A percentile compares a stretch with the other conserved stretches of the same genome.
phyloP scores from a whole-genome alignment of 2,113 vertebrate species.

The Acanthisitta chloris region DNA sequence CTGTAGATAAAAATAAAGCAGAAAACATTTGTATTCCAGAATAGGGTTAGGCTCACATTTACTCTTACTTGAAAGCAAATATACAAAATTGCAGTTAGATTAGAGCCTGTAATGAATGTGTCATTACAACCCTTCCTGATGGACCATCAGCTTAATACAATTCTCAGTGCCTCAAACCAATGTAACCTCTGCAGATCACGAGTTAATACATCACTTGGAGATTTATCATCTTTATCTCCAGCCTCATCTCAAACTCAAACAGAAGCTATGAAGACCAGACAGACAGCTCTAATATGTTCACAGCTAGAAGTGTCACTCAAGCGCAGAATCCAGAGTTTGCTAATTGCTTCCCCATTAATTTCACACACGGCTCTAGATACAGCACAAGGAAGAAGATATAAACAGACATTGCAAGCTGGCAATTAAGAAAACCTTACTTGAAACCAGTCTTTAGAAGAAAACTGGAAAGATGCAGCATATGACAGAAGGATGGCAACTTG shows the following conservation, averaged over 20 bases:
- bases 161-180: not conserved
- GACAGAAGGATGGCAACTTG: not conserved
- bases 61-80: not conserved
- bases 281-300: not conserved
- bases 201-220: not conserved
- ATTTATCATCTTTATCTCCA: not conserved
- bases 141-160: not conserved
- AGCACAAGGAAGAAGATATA: not conserved
- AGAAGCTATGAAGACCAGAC: constrained; percentile 13
- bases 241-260: not conserved
- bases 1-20: not conserved
- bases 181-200: not conserved
- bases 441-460: not conserved
- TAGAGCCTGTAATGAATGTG: not conserved
- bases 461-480: not conserved
- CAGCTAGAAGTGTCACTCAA: not conserved
- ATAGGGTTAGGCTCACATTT: not conserved
- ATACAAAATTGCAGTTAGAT: not conserved
- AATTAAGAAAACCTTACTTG: not conserved
- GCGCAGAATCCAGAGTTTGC: not conserved
- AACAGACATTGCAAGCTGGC: not conserved
- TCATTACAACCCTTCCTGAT: not conserved
- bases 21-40: not conserved
- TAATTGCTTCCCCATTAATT: constrained; percentile 29
- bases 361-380: not conserved